Base-by-base conservation (phyloP, 2,797 vertebrate genomes). In the Lepidocolaptes lacrymiger region DNA sequence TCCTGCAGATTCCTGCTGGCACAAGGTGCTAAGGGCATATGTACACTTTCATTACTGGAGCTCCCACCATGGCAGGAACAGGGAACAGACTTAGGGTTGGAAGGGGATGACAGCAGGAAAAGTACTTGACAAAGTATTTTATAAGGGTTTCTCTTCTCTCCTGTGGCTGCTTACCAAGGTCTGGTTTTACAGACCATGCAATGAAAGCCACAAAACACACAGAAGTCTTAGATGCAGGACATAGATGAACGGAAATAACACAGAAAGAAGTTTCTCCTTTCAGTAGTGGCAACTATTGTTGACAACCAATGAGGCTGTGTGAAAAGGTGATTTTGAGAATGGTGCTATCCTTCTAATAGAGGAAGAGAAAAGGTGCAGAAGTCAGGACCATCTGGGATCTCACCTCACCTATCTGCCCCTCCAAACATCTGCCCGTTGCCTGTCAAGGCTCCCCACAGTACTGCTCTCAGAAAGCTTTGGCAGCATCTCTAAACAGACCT, bases 31-130 rank as follows among this genome's bases (percentile, higher is more conserved):
- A 39, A 59, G 28, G 37, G 5, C 5, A 16, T 3, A 1, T 0
- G 0, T 14, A 14, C 2, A 1, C 9, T 91, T 83, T 59, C 43
- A 27, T 21, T 78, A 26, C 12, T 71, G 34, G 39, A 84, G n/a
- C 28, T 92, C n/a, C 32, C 49, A 36, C 34, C 7, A 3, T 2
- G 1, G 39, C 68, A 44, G 19, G 3, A n/a, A 23, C 7, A 1
- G 30, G 19, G 17, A 71, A 63, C 18, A 83, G 37, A 51, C 17
- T 8, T 46, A 12, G 10, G 24, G 27, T 34, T 69, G 34, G 20
- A 92, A 26, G 0, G 4, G 4, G 3, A 8, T 0, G 6, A 67
- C 7, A 77, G 41, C 0, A 0, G 27, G 27, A 88, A 74, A 52
- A 85, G 54, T 19, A 37, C 39, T 63, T 79, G 44, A 26, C 19